These are phyloP conservation scores for Sparidentex hasta DNA, from an alignment of 2,797 vertebrate genomes.

Conservation along the genomic window DNA sequence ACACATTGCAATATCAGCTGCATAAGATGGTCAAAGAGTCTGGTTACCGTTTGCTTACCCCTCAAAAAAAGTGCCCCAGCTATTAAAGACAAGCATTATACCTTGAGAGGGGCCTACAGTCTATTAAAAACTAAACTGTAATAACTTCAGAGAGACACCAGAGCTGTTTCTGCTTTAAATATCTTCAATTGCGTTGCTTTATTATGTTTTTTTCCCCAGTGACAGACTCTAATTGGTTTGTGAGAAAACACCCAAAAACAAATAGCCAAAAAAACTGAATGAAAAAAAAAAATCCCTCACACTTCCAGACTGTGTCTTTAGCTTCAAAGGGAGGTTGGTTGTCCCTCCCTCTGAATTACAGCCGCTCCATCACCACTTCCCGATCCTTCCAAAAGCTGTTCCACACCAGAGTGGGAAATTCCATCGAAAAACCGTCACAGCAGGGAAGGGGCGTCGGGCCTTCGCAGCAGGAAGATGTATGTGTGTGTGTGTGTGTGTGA, in stretches of 20 bases:
- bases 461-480: slow-evolving; percentile 40
- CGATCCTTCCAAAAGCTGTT: slow-evolving; percentile 65
- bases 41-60: too few relatives aligned
- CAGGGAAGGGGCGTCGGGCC: slow-evolving; percentile 66
- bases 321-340: slow-evolving; percentile 62
- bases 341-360: slow-evolving; percentile 66
- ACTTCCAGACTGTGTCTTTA: slow-evolving; percentile 28
- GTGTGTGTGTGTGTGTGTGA: slow-evolving; percentile 18
- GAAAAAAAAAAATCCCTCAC: not conserved
- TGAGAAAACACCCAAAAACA: slow-evolving; percentile 53
- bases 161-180: slow-evolving; percentile 29
- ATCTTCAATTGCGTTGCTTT: slow-evolving; percentile 45
- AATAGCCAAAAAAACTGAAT: slow-evolving; percentile 14
- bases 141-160: slow-evolving; percentile 16
- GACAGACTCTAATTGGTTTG: slow-evolving; percentile 46
- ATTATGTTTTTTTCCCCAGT: slow-evolving; percentile 15
- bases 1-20: too few relatives aligned
- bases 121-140: slow-evolving; percentile 36
- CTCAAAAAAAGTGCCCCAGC: not conserved
- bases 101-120: not conserved
- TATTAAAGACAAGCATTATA: not conserved
- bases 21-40: too few relatives aligned
- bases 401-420: slow-evolving; percentile 76
- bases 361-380: slow-evolving; percentile 61
- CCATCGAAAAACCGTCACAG: slow-evolving; percentile 73